phyloP scores from a whole-genome alignment of 64 coral and sea anemone genomes.

The Montipora capricornis region DNA sequence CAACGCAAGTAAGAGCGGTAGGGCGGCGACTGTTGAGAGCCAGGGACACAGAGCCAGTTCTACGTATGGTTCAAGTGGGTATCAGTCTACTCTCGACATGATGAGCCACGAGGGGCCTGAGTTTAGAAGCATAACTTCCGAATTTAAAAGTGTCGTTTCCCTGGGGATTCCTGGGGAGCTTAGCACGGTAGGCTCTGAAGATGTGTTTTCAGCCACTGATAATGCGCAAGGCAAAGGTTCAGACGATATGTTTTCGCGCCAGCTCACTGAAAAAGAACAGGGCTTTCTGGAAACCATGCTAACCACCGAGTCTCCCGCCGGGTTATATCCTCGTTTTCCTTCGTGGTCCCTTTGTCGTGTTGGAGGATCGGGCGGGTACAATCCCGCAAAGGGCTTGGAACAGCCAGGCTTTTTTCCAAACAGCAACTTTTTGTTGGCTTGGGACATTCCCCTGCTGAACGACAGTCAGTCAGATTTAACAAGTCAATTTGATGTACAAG shows the following conservation, averaged over 20 bases:
- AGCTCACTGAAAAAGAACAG: constrained; percentile 63
- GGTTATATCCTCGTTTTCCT: constrained; percentile 83
- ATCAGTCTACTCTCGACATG: constrained; percentile 87
- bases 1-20: not conserved
- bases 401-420: constrained; percentile 99
- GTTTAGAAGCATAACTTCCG: constrained; percentile 40
- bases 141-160: constrained; percentile 88
- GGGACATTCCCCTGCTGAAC: constrained; percentile 94
- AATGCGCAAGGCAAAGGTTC: constrained; percentile 39
- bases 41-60: constrained; percentile 69
- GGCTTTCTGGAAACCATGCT: constrained; percentile 90
- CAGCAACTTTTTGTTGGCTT: constrained; percentile 92
- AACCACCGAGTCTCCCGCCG: constrained; percentile 75
- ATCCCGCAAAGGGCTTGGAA: constrained; percentile 88
- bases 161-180: constrained; percentile 85
- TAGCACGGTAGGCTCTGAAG: constrained; percentile 81
- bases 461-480: constrained; percentile 83
- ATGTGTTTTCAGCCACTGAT: constrained; percentile 71
- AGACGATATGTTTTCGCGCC: constrained; percentile 6
- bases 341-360: constrained; percentile 96
- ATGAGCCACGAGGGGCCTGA: constrained; percentile 86
- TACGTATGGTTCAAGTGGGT: constrained; percentile 80
- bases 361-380: constrained; percentile 80
- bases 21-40: constrained; percentile 18
- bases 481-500: constrained; percentile 94